phyloP scores from a whole-genome alignment of 2,797 vertebrate species.

The Orestias chungarensis region DNA sequence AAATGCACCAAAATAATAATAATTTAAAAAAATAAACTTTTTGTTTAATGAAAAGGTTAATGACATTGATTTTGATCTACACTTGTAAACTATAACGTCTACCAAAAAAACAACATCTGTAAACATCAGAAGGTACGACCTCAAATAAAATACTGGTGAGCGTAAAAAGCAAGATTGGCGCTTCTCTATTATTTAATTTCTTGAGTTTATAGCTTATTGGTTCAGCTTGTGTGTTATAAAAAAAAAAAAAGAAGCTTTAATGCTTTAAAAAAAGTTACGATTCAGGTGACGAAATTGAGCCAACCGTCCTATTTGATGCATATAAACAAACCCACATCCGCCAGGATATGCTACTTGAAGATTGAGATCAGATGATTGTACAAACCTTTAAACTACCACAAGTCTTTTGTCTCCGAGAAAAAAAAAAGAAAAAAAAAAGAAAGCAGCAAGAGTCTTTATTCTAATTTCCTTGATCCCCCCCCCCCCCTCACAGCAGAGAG shows the following conservation, averaged over 20 bases:
- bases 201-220: constrained; percentile 16
- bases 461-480: constrained; percentile 50
- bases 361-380: constrained; percentile 29
- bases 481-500: constrained; percentile 50
- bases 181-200: background rate
- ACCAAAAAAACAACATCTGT: background rate
- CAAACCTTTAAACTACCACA: constrained; percentile 38
- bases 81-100: background rate
- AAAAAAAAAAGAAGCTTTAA: background rate
- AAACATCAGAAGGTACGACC: background rate
- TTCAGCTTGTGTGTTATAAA: constrained; percentile 11
- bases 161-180: background rate
- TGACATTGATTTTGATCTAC: background rate
- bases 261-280: background rate
- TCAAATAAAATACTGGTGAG: background rate
- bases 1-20: background rate
- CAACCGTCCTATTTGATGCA: constrained; percentile 20
- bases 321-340: constrained; percentile 12
- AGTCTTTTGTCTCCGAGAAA: constrained; percentile 40
- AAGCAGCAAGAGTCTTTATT: constrained; percentile 73
- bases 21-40: too few species aligned
- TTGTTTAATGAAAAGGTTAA: background rate
- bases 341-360: background rate
- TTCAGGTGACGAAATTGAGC: constrained; percentile 28
- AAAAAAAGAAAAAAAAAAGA: constrained; percentile 21